phyloP scores from a whole-genome alignment of 23 tunicate genomes.

The Trididemnum clinides region DNA sequence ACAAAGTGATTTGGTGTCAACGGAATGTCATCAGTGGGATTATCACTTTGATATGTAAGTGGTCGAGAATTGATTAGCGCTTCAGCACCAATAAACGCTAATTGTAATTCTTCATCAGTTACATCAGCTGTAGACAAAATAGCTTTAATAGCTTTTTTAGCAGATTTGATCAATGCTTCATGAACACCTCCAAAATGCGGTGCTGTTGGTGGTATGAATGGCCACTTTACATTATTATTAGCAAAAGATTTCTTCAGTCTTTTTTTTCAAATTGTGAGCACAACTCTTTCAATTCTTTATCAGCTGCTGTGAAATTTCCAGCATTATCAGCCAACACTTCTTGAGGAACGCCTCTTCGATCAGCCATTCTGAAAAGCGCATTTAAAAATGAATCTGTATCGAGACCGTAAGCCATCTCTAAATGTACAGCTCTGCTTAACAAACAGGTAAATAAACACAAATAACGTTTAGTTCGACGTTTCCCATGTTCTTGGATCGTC shows the following conservation, averaged over 20 bases:
- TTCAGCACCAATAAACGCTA: constrained; percentile 2
- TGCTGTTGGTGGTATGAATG: background rate
- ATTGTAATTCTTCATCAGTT: background rate
- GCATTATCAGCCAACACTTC: background rate
- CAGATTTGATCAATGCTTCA: constrained; percentile 12
- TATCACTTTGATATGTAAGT: background rate
- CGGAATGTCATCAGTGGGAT: background rate
- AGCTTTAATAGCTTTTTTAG: background rate
- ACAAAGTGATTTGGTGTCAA: constrained; percentile 15
- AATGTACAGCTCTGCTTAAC: background rate
- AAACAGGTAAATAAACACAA: constrained; percentile 7
- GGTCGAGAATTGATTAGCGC: constrained; percentile 10
- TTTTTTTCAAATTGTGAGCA: background rate
- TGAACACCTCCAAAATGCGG: constrained; percentile 19
- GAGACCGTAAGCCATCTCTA: background rate
- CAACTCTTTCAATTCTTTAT: constrained; percentile 1
- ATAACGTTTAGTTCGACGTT: background rate
- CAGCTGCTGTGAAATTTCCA: background rate
- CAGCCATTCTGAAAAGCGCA: background rate
- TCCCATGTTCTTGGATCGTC: background rate
- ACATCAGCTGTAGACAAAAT: background rate
- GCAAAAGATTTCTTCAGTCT: background rate
- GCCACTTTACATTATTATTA: background rate
- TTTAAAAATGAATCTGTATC: constrained; percentile 11
- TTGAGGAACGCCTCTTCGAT: background rate